Evolutionary conservation across 2,888 invertebrate species (phyloP).

Genomic region (Eulithis testata): DNA sequence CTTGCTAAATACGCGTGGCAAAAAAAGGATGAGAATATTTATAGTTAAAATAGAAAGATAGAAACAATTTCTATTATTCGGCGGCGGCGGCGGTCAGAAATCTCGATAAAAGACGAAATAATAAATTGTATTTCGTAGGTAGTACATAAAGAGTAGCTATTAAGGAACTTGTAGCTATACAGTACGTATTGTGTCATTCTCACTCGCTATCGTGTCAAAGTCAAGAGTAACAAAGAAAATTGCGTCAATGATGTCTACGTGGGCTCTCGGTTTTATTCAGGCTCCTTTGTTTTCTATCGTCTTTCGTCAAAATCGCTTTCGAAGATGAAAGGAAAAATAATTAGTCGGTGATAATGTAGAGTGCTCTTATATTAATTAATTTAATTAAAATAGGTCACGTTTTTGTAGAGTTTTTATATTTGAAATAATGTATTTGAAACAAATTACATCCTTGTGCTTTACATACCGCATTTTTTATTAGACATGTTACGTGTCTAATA

Average conservation of each 20-base stretch:
- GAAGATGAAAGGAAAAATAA: conserved; percentile 72
- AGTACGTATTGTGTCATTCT: conserved; percentile 33
- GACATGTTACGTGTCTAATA: too few relatives aligned
- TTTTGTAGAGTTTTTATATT: not conserved
- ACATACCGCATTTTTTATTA: too few relatives aligned
- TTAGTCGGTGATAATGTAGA: conserved; percentile 54
- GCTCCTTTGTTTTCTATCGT: conserved; percentile 65
- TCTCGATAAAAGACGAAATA: conserved; percentile 21
- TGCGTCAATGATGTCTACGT: conserved; percentile 58
- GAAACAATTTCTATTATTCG: conserved; percentile 18
- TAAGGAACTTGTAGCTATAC: conserved; percentile 2
- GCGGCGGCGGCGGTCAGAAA: conserved; percentile 4
- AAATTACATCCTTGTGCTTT: not conserved
- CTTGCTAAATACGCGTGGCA: not conserved
- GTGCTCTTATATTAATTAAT: conserved; percentile 39
- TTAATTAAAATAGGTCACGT: not conserved
- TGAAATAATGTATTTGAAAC: too few relatives aligned
- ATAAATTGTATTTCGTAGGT: conserved; percentile 22
- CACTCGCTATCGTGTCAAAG: conserved; percentile 42
- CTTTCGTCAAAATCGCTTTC: conserved; percentile 67
- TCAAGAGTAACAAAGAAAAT: conserved; percentile 66
- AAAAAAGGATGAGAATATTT: not conserved
- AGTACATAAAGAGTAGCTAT: not conserved
- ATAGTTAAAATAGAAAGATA: conserved; percentile 11
- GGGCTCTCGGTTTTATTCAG: conserved; percentile 63